Conservation (phyloP, 92 coral and sea anemone species). For the Actinernus sp. region DNA sequence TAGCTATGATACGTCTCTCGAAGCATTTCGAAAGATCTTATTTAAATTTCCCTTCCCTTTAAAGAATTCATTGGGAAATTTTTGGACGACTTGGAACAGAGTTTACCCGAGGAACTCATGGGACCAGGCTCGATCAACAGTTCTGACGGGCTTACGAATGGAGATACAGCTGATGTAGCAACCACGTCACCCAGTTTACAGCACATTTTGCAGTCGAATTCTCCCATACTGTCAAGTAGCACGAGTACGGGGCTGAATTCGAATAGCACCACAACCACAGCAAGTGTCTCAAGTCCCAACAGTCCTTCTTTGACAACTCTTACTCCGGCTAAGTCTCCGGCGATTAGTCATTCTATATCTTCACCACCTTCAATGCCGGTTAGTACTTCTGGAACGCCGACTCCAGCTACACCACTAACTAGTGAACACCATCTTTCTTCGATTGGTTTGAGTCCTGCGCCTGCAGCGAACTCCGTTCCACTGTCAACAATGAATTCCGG, state of each 20-base stretch:
- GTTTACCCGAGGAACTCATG: conserved; percentile 95
- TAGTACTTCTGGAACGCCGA: conserved; percentile 95
- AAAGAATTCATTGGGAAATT: conserved; percentile 90
- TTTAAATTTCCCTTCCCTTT: conserved; percentile 87
- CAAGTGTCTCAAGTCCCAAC: conserved; percentile 91
- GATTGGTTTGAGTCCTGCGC: conserved; percentile 85
- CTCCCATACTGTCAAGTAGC: conserved; percentile 95
- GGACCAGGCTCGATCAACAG: conserved; percentile 75
- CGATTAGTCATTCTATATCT: conserved; percentile 82
- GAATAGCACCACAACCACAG: conserved; percentile 79
- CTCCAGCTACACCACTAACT: conserved; percentile 96
- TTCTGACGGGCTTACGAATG: conserved; percentile 86
- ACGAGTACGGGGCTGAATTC: conserved; percentile 91
- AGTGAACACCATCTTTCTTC: conserved; percentile 96
- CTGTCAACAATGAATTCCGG: conserved; percentile 91
- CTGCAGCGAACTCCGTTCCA: conserved; percentile 77
- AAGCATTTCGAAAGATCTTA: conserved; percentile 59
- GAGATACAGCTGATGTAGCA: conserved; percentile 92
- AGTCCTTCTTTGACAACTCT: conserved; percentile 94
- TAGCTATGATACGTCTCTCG: conserved; percentile 51
- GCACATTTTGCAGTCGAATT: conserved; percentile 96
- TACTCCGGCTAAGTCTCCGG: conserved; percentile 91
- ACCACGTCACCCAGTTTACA: conserved; percentile 89
- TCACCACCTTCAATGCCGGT: conserved; percentile 98
- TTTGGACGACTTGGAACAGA: conserved; percentile 90